Conservation (phyloP, 1,140 invertebrate genomes). For the Eubasilissa regina region DNA sequence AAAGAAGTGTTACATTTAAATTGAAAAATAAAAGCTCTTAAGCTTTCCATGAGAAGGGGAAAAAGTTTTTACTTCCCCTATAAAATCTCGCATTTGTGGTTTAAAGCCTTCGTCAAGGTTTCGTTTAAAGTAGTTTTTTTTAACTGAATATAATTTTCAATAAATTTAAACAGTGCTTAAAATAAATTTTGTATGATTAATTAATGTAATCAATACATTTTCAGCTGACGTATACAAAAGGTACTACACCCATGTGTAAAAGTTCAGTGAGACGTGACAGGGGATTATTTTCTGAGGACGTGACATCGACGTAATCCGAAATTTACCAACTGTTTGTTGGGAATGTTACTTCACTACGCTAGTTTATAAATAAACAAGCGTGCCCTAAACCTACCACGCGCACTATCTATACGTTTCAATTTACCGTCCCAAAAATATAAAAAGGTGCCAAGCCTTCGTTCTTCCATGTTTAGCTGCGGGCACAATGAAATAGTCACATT, state of each 20-base stretch:
- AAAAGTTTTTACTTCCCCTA: too few relatives aligned
- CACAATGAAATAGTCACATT: not conserved
- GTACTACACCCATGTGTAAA: not conserved
- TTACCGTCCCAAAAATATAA: not conserved
- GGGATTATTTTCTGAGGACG: slow-evolving; percentile 19
- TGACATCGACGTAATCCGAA: slow-evolving; percentile 16
- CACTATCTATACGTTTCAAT: not conserved
- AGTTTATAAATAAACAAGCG: slow-evolving; percentile 28
- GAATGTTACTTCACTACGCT: slow-evolving; percentile 8
- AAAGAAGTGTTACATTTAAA: too few relatives aligned
- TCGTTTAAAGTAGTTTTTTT: too few relatives aligned
- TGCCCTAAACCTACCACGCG: not conserved
- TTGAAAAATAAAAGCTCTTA: too few relatives aligned
- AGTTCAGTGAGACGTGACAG: slow-evolving; percentile 22
- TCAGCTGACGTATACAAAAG: not conserved
- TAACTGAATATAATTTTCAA: too few relatives aligned
- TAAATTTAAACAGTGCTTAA: too few relatives aligned
- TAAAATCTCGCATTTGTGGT: too few relatives aligned
- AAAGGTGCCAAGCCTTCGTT: not conserved
- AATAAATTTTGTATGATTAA: too few relatives aligned
- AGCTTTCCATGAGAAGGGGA: too few relatives aligned
- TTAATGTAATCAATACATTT: not conserved
- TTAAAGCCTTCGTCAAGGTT: too few relatives aligned
- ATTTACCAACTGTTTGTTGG: slow-evolving; percentile 27
- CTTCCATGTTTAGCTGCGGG: not conserved